These are phyloP conservation scores for Lumbricus terrestris DNA, from an alignment of 2,888 invertebrate genomes.

Conservation along the genomic window DNA sequence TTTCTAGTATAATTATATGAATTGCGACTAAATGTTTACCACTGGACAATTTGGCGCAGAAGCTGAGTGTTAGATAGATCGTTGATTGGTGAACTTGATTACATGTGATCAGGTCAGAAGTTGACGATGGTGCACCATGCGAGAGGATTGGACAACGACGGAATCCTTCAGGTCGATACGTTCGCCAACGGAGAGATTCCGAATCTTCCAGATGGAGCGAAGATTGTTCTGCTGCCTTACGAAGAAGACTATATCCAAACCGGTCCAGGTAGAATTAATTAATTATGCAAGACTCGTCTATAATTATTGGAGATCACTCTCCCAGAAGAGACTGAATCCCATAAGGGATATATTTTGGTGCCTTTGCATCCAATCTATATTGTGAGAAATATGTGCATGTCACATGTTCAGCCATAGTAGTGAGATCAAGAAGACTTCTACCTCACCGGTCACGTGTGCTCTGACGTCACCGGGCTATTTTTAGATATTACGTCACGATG, in stretches of 20 bases:
- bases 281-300: too few species aligned
- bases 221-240: constrained; percentile 58
- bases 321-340: neutral
- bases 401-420: too few species aligned
- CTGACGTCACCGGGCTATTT: too few species aligned
- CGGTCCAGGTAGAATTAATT: constrained; percentile 59
- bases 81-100: neutral
- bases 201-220: constrained; percentile 43
- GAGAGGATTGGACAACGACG: constrained; percentile 52
- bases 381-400: too few species aligned
- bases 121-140: constrained; percentile 56
- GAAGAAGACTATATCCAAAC: constrained; percentile 62
- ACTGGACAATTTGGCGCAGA: neutral
- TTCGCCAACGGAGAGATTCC: constrained; percentile 58
- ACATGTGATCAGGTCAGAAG: constrained; percentile 57
- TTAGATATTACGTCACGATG: too few species aligned
- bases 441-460: too few species aligned
- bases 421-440: too few species aligned
- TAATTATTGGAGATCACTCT: too few species aligned
- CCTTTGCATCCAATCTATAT: neutral
- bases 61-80: neutral
- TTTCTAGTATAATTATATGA: neutral
- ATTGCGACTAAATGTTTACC: too few species aligned
- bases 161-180: constrained; percentile 57
- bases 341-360: neutral